These are phyloP conservation scores for Vanessa tameamea DNA, from an alignment of 1,140 invertebrate species.

Conservation along the genomic window DNA sequence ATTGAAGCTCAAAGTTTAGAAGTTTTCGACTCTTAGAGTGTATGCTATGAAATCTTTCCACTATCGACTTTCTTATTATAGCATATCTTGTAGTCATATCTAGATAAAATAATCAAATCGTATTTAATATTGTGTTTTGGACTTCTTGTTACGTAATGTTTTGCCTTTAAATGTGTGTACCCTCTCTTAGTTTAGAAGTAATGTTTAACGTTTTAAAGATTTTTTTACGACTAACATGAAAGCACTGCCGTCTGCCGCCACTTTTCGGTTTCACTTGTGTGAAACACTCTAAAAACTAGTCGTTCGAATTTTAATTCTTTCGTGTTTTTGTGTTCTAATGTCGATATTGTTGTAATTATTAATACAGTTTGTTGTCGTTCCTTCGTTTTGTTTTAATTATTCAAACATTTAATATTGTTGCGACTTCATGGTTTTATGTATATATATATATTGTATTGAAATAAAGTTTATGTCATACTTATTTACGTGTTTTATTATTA, in stretches of 20 bases:
- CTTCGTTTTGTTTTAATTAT: slow-evolving; percentile 1
- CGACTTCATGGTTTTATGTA: slow-evolving; percentile 13
- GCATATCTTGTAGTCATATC: slow-evolving; percentile 34
- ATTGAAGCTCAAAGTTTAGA: slow-evolving; percentile 29
- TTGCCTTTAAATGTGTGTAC: background rate
- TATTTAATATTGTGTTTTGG: slow-evolving; percentile 3
- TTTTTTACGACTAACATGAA: slow-evolving; percentile 7
- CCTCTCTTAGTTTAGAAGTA: background rate
- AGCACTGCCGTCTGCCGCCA: slow-evolving; percentile 19
- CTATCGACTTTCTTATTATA: slow-evolving; percentile 29
- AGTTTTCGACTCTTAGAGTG: slow-evolving; percentile 26
- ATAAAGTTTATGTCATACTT: slow-evolving; percentile 25
- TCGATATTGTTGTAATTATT: background rate
- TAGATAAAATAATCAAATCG: slow-evolving; percentile 22
- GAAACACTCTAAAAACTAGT: slow-evolving; percentile 9
- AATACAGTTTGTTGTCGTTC: background rate
- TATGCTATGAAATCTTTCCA: slow-evolving; percentile 20
- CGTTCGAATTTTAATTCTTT: slow-evolving; percentile 9
- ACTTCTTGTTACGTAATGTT: background rate
- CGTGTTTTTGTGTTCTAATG: background rate
- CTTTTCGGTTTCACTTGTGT: slow-evolving; percentile 13
- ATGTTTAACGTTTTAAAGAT: background rate
- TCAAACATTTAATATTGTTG: slow-evolving; percentile 18
- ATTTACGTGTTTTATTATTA: slow-evolving; percentile 4
- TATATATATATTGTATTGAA: slow-evolving; percentile 21